phyloP scores from a whole-genome alignment of 2,888 invertebrate genomes.

The Cryptocheilus praepositus region DNA sequence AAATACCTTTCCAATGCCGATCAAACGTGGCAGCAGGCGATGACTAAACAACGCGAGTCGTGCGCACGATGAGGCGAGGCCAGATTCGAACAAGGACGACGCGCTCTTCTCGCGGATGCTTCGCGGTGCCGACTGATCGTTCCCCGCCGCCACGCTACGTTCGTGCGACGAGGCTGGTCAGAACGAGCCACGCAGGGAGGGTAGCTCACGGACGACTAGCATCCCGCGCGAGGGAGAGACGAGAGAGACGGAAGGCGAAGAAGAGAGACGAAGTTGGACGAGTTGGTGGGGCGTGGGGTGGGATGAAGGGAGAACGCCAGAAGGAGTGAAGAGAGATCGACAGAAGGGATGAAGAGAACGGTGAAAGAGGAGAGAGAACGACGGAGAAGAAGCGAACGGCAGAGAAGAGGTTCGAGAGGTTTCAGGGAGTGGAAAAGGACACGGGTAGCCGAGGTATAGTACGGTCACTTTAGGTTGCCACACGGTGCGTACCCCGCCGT shows the following conservation, averaged over 20 bases:
- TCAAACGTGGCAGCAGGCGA: too few species aligned
- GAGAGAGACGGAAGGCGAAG: conserved; percentile 15
- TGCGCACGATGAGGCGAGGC: too few species aligned
- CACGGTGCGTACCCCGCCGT: too few species aligned
- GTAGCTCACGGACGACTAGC: conserved; percentile 29
- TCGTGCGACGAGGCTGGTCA: conserved; percentile 38
- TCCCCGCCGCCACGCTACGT: conserved; percentile 48
- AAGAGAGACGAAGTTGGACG: background rate
- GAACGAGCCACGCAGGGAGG: conserved; percentile 35
- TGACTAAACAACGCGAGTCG: background rate
- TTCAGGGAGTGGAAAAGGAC: conserved; percentile 1
- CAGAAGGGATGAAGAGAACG: conserved; percentile 9
- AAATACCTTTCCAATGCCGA: too few species aligned
- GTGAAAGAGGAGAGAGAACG: conserved; percentile 5
- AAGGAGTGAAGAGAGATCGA: background rate
- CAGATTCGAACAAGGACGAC: background rate
- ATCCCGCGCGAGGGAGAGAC: conserved; percentile 18
- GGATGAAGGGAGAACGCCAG: conserved; percentile 10
- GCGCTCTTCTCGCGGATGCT: conserved; percentile 38
- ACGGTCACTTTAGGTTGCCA: too few species aligned
- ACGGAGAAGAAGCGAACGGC: too few species aligned
- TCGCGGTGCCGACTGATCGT: conserved; percentile 51
- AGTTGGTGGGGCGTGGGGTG: background rate
- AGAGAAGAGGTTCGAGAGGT: background rate
- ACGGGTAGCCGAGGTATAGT: background rate